Evolutionary conservation across 2,797 vertebrate species (phyloP), one percentile per base, ranked within the genome.

Genomic region (Diplodus puntazzo): DNA sequence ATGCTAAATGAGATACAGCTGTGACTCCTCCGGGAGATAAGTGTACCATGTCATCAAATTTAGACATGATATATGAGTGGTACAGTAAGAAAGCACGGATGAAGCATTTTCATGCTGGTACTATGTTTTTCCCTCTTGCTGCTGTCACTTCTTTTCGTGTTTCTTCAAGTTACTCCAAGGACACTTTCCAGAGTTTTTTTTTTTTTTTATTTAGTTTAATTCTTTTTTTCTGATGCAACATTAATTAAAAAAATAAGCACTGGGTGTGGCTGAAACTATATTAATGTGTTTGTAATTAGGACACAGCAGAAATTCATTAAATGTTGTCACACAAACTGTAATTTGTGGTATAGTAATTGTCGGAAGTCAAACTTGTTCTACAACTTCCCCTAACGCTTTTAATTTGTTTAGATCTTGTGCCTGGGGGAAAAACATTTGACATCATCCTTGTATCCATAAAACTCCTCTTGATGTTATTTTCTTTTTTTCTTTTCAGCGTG

Each of bases 361-460:
- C 34, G 3, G 8, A 20, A 20, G 30, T 53, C 23, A 25, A 20
- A 53, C 42, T 66, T 67, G 57, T 16, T 60, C 39, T 6, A 30
- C 17, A 39, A 5, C 52, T 18, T 25, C 20, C 63, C 17, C 23
- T 13, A 5, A 30, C 21, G 30, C 3, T 55, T 25, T 43, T 0
- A 50, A 18, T 57, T 27, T 50, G 34, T 52, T 69, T 17, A 6
- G 6, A 43, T 43, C 20, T 58, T 14, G 42, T 43, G 59, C 50
- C 27, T 18, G 11, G 17, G 20, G 34, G 1, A 9, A 43, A 18
- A 14, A 10, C 25, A 6, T 2, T 4, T 18, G 18, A 55, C 9
- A 1, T 59, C 61, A 66, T 11, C 20, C 23, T 58, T 53, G 17
- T 39, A 11, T 57, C 43, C 52, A 34, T 46, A 45, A 73, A 73